Conservation (phyloP, 1,140 invertebrate species). For the Samia ricini region DNA sequence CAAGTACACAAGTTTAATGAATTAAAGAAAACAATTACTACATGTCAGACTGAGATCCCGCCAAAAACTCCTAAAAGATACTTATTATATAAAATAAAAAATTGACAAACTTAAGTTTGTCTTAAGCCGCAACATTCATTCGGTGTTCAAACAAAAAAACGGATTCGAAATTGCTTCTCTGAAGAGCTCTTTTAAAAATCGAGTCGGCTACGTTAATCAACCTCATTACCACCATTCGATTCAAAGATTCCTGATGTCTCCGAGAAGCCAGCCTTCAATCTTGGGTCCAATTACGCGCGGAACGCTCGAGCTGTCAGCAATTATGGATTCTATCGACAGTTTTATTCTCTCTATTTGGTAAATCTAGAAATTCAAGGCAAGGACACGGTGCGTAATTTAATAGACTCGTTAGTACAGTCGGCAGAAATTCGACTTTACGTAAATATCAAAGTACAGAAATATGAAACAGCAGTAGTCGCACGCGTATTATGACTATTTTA, state of each 20-base stretch:
- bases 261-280: conserved; percentile 18
- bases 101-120: not conserved
- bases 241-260: conserved; percentile 25
- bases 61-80: too few species aligned
- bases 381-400: not conserved
- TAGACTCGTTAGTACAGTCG: not conserved
- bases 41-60: too few species aligned
- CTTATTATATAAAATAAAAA: too few species aligned
- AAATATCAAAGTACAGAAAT: too few species aligned
- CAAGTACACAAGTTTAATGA: too few species aligned
- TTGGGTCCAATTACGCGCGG: conserved; percentile 25
- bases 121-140: not conserved
- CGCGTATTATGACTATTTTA: too few species aligned
- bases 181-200: conserved; percentile 11
- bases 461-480: too few species aligned
- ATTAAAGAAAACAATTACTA: too few species aligned
- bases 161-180: conserved; percentile 1
- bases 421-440: not conserved
- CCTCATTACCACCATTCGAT: conserved; percentile 32
- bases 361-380: not conserved
- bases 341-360: conserved; percentile 2
- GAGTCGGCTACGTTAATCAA: conserved; percentile 17
- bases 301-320: conserved; percentile 14
- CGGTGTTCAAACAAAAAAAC: not conserved
- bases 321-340: conserved; percentile 21